Base-by-base conservation (phyloP, 1,140 invertebrate genomes). In the Triops longicaudatus region DNA sequence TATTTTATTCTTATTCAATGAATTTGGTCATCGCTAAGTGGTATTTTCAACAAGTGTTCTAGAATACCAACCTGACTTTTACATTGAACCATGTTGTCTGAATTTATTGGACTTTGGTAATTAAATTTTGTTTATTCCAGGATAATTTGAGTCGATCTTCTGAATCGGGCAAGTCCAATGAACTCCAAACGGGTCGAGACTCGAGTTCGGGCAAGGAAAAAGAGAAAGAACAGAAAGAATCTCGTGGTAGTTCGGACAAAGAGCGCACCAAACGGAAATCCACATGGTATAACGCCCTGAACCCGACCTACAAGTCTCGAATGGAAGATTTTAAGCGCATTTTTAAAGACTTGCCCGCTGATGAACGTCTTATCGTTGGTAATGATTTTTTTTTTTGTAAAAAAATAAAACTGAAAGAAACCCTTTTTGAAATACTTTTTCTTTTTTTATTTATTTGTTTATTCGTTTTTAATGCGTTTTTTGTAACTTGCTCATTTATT, bases 301-400 rank as follows among this genome's bases (percentile, higher is more conserved):
- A 95, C 85, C 94, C 95, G 41, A 96, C 93, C 0, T 98, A 97
- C 83, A 97, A 97, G 85, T 95, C 93, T 73, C 88, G 93, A 79
- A 94, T 91, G 44, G 93, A 95, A 80, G 94, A 97, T 84, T 97
- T 97, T 83, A 95, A 93, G 82, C 89, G 91, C 83, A 89, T 96
- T 79, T 98, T 98, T 84, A 96, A 95, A 85, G 93, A 96, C 78
- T 88, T 97, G 74, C 94, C 95, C 26, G 88, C 90, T 81, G 93
- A 95, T 82, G 95, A 98, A 84, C 87, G 95, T 81, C 88, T 98
- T 78, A 91, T 98, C 83, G 94, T 97, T 81, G 95, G 95, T 96
- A 83, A 89, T 91, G 63, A 4, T 4, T 28, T 10, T 26, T n/a
- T n/a, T n/a, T n/a, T n/a, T n/a, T n/a, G n/a, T n/a, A n/a, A n/a